Percentiles rank a stretch among this genome's conserved stretches.
Conservation (phyloP, 2,888 invertebrate genomes). For the Exephanes ischioxanthus region DNA sequence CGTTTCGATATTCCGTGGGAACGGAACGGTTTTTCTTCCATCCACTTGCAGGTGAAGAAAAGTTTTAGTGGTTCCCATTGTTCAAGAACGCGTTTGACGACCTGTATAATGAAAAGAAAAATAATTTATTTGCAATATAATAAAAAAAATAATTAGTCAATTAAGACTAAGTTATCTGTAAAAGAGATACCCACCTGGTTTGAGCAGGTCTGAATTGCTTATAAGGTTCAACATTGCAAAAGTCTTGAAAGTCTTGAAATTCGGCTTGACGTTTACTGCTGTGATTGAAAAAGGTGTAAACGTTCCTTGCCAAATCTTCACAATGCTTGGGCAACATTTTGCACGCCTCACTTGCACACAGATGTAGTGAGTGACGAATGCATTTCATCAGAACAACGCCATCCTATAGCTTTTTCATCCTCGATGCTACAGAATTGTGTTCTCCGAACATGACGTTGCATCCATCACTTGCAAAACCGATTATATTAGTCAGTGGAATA, state of each 20-base stretch:
- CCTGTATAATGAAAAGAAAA: not conserved
- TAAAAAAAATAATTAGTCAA: too few species aligned
- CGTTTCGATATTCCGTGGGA: too few species aligned
- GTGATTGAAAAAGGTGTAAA: constrained; percentile 15
- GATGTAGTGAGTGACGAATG: constrained; percentile 31
- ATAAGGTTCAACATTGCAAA: too few species aligned
- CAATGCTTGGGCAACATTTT: constrained; percentile 12
- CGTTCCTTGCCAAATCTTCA: constrained; percentile 40
- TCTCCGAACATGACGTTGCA: constrained; percentile 25
- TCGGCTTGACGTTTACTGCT: too few species aligned
- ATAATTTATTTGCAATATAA: too few species aligned
- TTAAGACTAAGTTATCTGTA: not conserved
- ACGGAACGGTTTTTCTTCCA: constrained; percentile 7
- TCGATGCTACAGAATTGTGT: constrained; percentile 40
- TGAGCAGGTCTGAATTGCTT: constrained; percentile 60
- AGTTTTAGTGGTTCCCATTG: constrained; percentile 19
- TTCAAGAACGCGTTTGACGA: not conserved
- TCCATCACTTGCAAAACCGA: constrained; percentile 36
- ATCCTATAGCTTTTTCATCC: not conserved
- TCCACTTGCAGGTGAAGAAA: constrained; percentile 18
- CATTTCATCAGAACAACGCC: constrained; percentile 3
- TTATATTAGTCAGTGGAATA: constrained; percentile 15
- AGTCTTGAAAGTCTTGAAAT: too few species aligned
- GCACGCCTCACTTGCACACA: constrained; percentile 45
- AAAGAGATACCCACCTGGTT: constrained; percentile 76